Evolutionary conservation across 2,888 invertebrate species (phyloP), one percentile per base, ranked within the genome.

Genomic region (Drosophila macrospina): DNA sequence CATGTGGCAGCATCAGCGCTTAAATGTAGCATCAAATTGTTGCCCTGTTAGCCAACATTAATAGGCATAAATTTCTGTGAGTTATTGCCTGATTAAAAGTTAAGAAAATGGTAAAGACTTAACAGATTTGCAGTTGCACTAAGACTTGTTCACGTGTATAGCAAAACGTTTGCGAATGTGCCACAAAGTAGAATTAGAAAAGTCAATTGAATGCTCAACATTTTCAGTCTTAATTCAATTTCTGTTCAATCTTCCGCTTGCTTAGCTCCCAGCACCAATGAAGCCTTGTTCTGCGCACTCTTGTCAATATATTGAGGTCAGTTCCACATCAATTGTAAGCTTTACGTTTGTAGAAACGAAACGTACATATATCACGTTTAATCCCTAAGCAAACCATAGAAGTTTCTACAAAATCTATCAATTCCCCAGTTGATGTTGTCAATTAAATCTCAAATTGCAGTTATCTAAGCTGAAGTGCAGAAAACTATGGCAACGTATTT

Each of bases 391-490:
- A 24, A 54, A 54, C 28, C 65, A 73, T 73, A 55, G 26, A 61
- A 67, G 64, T 30, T 56, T 32, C 16, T 20, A 24, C 24, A 34
- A 44, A 44, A 42, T 34, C 42, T 11, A 60, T 39, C 72, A 56
- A 75, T 69, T 76, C 77, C 77, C 75, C 36, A 64, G 72, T 69
- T 64, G 57, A 30, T 34, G 54, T 51, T 77, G 75, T 77, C 75
- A 75, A 76, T 75, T 75, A 75, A 75, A 71, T 47, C 47, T 62
- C 41, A 69, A 74, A 74, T 67, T 76, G 74, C 62, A 76, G 62
- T 67, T 66, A 60, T 70, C 60, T 45, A 44, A 69, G 37, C 66
- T 51, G 10, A 75, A 74, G 57, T 70, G 61, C 48, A 47, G 61
- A 72, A 60, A 69, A 69, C 66, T 74, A 75, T 70, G 39, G 50